phyloP scores from a whole-genome alignment of 35 echinoderm and acorn worm species.

The Ophioderma brevispina region DNA sequence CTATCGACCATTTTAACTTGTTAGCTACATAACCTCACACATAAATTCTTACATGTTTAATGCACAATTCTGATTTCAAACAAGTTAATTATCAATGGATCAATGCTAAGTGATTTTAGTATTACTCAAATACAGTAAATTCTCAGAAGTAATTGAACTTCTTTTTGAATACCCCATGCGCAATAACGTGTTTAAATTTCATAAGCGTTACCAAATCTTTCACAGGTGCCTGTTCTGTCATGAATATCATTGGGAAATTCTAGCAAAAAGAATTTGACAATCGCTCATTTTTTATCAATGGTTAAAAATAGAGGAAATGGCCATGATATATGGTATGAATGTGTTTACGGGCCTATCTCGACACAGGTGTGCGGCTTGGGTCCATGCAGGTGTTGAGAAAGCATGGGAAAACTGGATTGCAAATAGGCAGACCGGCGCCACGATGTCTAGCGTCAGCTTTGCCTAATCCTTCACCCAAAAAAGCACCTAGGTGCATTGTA shows the following conservation, averaged over 20 bases:
- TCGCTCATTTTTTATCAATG: neutral
- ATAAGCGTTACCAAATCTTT: too few species aligned
- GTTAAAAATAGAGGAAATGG: neutral
- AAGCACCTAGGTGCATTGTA: neutral
- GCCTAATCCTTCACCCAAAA: neutral
- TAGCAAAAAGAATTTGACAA: neutral
- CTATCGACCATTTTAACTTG: too few species aligned
- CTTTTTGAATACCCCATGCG: too few species aligned
- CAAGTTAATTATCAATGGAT: too few species aligned
- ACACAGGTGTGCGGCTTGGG: neutral
- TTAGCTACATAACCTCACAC: too few species aligned
- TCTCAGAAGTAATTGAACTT: too few species aligned
- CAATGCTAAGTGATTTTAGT: too few species aligned
- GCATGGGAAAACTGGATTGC: neutral
- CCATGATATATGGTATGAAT: neutral
- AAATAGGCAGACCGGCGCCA: neutral
- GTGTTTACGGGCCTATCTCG: neutral
- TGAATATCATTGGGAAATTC: neutral
- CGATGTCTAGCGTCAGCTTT: neutral
- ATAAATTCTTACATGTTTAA: too few species aligned
- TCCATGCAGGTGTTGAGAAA: neutral
- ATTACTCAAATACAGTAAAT: too few species aligned
- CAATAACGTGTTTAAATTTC: too few species aligned
- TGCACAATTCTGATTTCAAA: too few species aligned
- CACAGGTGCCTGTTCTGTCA: too few species aligned